These are phyloP conservation scores for Xanthorhoe designata DNA, from an alignment of 2,888 invertebrate genomes.

Conservation along the genomic window DNA sequence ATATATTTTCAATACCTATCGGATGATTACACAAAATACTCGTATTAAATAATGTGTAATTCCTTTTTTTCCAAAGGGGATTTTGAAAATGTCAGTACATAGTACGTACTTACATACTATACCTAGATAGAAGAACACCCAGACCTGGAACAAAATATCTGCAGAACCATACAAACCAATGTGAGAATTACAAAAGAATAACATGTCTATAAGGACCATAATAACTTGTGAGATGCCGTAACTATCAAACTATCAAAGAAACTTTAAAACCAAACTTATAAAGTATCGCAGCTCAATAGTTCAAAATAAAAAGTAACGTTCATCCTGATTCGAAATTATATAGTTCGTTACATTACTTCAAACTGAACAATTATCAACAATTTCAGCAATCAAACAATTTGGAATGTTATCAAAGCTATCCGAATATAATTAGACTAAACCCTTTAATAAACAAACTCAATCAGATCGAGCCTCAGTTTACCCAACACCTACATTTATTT, in stretches of 20 bases:
- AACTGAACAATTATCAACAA: neutral
- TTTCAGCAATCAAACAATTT: neutral
- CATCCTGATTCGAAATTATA: neutral
- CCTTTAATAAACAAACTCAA: constrained; percentile 26
- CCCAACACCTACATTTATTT: constrained; percentile 37
- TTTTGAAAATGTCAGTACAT: too few relatives aligned
- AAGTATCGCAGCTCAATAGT: constrained; percentile 16
- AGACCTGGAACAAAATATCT: too few relatives aligned
- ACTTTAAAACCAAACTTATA: constrained; percentile 26
- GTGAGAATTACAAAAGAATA: neutral
- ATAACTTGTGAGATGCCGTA: constrained; percentile 26
- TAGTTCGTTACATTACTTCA: neutral
- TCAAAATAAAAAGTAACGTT: constrained; percentile 16
- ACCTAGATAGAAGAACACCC: too few relatives aligned
- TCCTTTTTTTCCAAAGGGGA: too few relatives aligned
- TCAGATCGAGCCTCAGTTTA: constrained; percentile 30
- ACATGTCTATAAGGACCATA: constrained; percentile 11
- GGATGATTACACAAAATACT: neutral
- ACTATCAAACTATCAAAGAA: constrained; percentile 44
- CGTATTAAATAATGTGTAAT: too few relatives aligned
- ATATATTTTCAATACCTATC: too few relatives aligned
- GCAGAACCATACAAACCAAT: neutral
- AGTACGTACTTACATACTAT: too few relatives aligned
- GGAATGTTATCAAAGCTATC: neutral
- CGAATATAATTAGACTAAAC: constrained; percentile 14